Evolutionary conservation across 2,888 invertebrate genomes (phyloP).

Genomic region (Pseudeuparius sepicola): DNA sequence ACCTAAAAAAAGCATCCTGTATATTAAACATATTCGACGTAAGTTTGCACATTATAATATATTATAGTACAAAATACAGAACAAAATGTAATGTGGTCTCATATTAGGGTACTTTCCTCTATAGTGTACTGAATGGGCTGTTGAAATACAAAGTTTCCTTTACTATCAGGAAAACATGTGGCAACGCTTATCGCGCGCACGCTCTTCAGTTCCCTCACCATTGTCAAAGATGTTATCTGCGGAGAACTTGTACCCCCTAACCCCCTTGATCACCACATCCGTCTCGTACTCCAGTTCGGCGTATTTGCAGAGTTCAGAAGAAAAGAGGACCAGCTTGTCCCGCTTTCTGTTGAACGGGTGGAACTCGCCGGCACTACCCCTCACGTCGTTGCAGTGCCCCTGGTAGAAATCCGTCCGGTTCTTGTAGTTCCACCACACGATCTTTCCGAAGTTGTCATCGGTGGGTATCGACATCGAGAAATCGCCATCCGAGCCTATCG

Average conservation of each 20-base stretch:
- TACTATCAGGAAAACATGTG: too few relatives aligned
- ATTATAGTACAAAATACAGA: too few relatives aligned
- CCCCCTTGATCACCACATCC: slow-evolving; percentile 48
- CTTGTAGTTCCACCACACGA: slow-evolving; percentile 61
- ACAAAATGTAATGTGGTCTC: too few relatives aligned
- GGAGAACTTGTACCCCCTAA: slow-evolving; percentile 56
- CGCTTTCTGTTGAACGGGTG: slow-evolving; percentile 57
- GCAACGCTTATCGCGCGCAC: too few relatives aligned
- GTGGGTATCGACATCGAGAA: slow-evolving; percentile 65
- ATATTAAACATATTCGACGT: too few relatives aligned
- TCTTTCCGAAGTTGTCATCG: slow-evolving; percentile 54
- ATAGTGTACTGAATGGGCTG: too few relatives aligned
- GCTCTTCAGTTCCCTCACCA: too few relatives aligned
- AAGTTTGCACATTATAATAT: too few relatives aligned
- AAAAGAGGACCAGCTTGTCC: slow-evolving; percentile 51
- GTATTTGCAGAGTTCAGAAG: slow-evolving; percentile 65
- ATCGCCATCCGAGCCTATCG: slow-evolving; percentile 57
- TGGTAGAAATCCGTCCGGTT: slow-evolving; percentile 47
- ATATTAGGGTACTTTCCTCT: too few relatives aligned
- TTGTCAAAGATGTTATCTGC: slow-evolving; percentile 58
- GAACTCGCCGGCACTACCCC: slow-evolving; percentile 67
- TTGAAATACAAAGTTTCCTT: too few relatives aligned
- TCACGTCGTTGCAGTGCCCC: slow-evolving; percentile 50
- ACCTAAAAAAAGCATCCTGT: too few relatives aligned
- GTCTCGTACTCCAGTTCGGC: slow-evolving; percentile 51